Evolutionary conservation across 2,888 invertebrate genomes (phyloP).

Genomic region (Zelleria hepariella): DNA sequence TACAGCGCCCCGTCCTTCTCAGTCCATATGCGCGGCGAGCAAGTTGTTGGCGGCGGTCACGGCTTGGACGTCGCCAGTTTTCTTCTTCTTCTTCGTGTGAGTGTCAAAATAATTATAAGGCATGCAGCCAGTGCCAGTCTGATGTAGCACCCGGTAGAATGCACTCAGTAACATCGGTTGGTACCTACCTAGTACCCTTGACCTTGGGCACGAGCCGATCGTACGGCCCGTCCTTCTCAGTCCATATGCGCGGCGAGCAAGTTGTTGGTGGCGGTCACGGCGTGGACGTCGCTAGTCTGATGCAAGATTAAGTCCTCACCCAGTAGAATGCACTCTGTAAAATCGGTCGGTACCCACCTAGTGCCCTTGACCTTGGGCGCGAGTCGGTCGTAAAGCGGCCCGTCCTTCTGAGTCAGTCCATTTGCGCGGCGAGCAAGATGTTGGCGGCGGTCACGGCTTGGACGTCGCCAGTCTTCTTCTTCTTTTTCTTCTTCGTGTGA

Average conservation of each 20-base stretch:
- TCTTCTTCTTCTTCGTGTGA: conserved; percentile 97
- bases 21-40: conserved; percentile 95
- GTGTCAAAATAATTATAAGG: no score
- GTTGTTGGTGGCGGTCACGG: no score
- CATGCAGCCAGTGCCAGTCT: no score
- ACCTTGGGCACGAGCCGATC: conserved; percentile 89
- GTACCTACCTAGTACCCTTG: conserved; percentile 79
- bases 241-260: no score
- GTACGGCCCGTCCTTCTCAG: conserved; percentile 84
- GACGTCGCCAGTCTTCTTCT: conserved; percentile 99
- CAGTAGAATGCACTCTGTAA: no score
- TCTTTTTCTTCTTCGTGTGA: no score
- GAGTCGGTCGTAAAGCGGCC: conserved; percentile 87
- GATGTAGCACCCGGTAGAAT: no score
- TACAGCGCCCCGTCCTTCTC: conserved; percentile 90
- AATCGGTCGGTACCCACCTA: no score
- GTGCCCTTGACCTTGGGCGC: conserved; percentile 87
- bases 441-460: conserved; percentile 98
- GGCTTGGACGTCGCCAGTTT: conserved; percentile 99
- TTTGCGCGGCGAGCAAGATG: conserved; percentile 97
- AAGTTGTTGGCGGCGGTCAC: conserved; percentile 98
- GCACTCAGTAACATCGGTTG: no score
- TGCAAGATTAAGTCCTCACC: no score
- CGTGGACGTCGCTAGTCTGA: no score
- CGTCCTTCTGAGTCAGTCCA: conserved; percentile 92